Evolutionary conservation across 2,113 vertebrate species (phyloP).

Genomic region (Actinemys pallida): DNA sequence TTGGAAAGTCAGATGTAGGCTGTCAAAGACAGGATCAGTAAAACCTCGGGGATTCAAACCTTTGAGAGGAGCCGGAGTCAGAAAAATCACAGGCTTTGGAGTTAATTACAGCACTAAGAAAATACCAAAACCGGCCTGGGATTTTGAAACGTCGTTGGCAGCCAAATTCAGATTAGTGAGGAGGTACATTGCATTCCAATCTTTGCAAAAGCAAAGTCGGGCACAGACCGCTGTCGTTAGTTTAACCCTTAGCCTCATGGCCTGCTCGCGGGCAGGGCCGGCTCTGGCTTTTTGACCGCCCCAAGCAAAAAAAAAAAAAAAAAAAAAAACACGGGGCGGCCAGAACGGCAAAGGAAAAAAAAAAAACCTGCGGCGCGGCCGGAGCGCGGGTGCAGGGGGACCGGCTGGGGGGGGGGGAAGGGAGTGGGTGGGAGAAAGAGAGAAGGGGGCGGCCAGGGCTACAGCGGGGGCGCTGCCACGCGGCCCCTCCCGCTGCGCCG

Average conservation of each 20-base stretch:
- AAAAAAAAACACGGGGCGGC: too few relatives aligned
- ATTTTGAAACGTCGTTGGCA: accelerated
- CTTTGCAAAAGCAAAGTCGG: background rate
- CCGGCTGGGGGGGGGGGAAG: too few relatives aligned
- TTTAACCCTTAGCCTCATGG: background rate
- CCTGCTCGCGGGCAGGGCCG: background rate
- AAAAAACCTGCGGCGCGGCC: too few relatives aligned
- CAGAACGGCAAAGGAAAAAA: too few relatives aligned
- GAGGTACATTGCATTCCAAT: background rate
- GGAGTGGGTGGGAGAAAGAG: too few relatives aligned
- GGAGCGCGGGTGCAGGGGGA: too few relatives aligned
- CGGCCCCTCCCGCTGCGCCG: too few relatives aligned
- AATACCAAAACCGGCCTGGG: background rate
- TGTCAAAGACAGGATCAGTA: background rate
- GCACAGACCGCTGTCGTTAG: background rate
- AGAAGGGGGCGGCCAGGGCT: too few relatives aligned
- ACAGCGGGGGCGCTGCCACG: too few relatives aligned
- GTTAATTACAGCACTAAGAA: accelerated
- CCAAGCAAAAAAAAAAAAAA: too few relatives aligned
- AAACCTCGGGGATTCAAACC: background rate
- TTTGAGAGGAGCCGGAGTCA: background rate
- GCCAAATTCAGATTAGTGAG: background rate
- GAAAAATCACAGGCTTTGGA: background rate
- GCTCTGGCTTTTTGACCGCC: too few relatives aligned
- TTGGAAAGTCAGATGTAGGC: accelerated